Evolutionary conservation across 2,113 vertebrate genomes (phyloP).

Genomic region (Periophthalmus modestus): DNA sequence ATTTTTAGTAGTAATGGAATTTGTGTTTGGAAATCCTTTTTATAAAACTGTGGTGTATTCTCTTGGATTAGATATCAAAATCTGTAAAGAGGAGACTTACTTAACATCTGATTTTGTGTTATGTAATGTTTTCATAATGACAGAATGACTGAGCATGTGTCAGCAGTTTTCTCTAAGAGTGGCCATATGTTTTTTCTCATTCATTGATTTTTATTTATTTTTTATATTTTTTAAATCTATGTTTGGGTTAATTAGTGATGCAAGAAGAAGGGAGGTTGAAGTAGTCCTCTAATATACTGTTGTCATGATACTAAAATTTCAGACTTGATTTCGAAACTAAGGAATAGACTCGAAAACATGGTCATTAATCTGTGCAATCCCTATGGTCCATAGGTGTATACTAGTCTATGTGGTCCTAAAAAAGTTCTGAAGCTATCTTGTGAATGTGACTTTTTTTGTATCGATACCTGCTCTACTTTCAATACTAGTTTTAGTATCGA

Average conservation of each 20-base stretch:
- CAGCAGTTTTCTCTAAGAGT: slow-evolving; percentile 1
- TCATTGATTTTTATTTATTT: neutral
- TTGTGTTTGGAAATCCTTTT: neutral
- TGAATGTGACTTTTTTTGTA: too few relatives aligned
- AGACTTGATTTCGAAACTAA: too few relatives aligned
- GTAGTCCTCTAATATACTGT: neutral
- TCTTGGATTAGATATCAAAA: neutral
- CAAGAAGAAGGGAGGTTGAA: neutral
- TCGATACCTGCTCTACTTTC: too few relatives aligned
- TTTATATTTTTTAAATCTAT: neutral
- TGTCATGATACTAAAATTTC: too few relatives aligned
- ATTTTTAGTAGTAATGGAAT: neutral
- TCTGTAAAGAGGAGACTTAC: neutral
- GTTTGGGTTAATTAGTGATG: neutral
- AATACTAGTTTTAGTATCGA: too few relatives aligned
- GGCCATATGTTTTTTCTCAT: neutral
- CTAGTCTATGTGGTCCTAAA: too few relatives aligned
- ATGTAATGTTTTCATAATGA: slow-evolving; percentile 16
- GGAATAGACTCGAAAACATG: too few relatives aligned
- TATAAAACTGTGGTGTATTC: too few relatives aligned
- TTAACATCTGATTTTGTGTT: slow-evolving; percentile 24
- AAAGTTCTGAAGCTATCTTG: too few relatives aligned
- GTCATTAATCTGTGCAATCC: too few relatives aligned
- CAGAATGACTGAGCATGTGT: slow-evolving; percentile 9
- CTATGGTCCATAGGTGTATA: too few relatives aligned